Conservation (phyloP, 2,888 invertebrate species). For the Oeneis ivallda region DNA sequence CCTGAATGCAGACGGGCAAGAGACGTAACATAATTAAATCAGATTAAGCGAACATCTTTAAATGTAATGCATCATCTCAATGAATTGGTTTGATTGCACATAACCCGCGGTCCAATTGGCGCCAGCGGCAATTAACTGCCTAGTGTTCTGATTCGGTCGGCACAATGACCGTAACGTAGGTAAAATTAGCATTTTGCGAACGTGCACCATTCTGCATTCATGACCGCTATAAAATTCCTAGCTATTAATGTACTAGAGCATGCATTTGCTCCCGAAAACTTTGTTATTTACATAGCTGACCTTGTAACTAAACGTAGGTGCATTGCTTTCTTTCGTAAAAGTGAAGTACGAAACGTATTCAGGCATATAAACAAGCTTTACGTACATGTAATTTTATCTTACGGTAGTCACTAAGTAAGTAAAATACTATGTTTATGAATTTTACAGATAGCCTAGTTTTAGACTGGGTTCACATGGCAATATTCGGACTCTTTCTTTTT, state of each 20-base stretch:
- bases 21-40: conserved; percentile 33
- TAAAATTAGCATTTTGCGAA: conserved; percentile 70
- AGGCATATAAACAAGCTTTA: neutral
- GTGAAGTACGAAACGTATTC: neutral
- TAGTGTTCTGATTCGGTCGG: conserved; percentile 66
- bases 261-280: conserved; percentile 7
- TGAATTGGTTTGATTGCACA: conserved; percentile 60
- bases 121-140: conserved; percentile 67
- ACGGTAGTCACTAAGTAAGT: no score
- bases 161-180: conserved; percentile 69
- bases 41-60: conserved; percentile 34
- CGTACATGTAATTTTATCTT: no score
- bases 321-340: neutral
- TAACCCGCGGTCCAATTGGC: conserved; percentile 52
- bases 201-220: conserved; percentile 58
- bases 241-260: conserved; percentile 22
- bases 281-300: neutral
- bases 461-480: no score
- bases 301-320: neutral
- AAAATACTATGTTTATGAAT: no score
- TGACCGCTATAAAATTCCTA: conserved; percentile 59
- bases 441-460: no score
- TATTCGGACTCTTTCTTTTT: no score
- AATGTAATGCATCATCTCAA: conserved; percentile 47
- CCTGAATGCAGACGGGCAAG: conserved; percentile 28